Evolutionary conservation across 2,113 vertebrate species (phyloP).

Genomic region (Mesembrinibis cayennensis): DNA sequence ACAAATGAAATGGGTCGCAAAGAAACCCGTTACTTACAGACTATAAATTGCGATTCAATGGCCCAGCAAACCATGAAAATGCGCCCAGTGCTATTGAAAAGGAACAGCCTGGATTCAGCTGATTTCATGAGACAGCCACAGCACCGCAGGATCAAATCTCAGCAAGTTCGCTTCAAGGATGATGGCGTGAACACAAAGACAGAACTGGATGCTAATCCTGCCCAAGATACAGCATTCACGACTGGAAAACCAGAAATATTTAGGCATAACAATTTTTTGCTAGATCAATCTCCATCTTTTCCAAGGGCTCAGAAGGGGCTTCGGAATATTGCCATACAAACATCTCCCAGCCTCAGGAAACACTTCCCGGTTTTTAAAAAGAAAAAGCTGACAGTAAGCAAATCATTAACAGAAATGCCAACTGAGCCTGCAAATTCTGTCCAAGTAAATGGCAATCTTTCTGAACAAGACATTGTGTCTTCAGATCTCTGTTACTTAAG

Average conservation of each 20-base stretch:
- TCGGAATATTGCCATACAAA: conserved; percentile 79
- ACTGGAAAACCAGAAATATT: conserved; percentile 30
- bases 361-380: conserved; percentile 77
- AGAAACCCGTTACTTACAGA: conserved; percentile 53
- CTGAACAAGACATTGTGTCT: conserved; percentile 62
- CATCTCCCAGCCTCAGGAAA: conserved; percentile 84
- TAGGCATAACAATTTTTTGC: conserved; percentile 28
- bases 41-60: conserved; percentile 67
- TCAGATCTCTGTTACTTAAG: conserved; percentile 71
- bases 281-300: conserved; percentile 63
- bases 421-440: conserved; percentile 32
- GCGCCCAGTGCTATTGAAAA: conserved; percentile 76
- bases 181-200: conserved; percentile 52
- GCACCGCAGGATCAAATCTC: conserved; percentile 79
- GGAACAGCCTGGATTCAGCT: conserved; percentile 75
- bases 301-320: conserved; percentile 70
- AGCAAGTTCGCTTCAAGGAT: conserved; percentile 83
- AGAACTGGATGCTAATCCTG: neutral
- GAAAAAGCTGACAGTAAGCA: conserved; percentile 72
- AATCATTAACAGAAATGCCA: conserved; percentile 76
- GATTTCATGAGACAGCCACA: conserved; percentile 67
- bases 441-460: conserved; percentile 71
- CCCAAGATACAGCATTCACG: neutral
- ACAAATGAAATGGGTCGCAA: conserved; percentile 73
- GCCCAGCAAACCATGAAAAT: conserved; percentile 75